phyloP scores from a whole-genome alignment of 2,888 invertebrate genomes.

The Xylocampa areola region DNA sequence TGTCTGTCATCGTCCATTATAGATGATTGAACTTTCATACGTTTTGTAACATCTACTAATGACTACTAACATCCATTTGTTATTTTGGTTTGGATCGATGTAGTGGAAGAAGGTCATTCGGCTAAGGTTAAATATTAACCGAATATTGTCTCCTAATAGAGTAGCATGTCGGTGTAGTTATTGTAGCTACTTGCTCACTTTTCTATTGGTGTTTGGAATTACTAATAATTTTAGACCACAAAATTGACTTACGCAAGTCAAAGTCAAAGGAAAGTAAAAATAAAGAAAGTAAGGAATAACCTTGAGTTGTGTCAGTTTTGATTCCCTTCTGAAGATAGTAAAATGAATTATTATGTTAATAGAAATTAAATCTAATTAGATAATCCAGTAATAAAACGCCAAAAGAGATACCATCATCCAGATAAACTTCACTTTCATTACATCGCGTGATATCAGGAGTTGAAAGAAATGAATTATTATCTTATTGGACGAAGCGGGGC shows the following conservation, averaged over 20 bases:
- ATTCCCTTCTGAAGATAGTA: too few relatives aligned
- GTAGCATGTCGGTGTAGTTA: neutral
- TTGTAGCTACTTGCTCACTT: too few relatives aligned
- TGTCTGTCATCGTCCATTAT: constrained; percentile 51
- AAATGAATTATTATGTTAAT: too few relatives aligned
- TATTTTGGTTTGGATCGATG: constrained; percentile 43
- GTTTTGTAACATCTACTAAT: constrained; percentile 49
- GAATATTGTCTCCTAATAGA: constrained; percentile 23
- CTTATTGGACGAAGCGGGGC: constrained; percentile 42
- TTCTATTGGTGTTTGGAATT: too few relatives aligned
- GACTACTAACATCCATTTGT: constrained; percentile 40
- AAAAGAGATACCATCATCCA: constrained; percentile 32
- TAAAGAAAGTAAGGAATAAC: too few relatives aligned
- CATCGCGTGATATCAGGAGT: constrained; percentile 47
- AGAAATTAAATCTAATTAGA: too few relatives aligned
- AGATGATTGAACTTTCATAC: constrained; percentile 54
- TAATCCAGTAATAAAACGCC: constrained; percentile 16
- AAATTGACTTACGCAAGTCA: too few relatives aligned
- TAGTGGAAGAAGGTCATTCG: constrained; percentile 21
- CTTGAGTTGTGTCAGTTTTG: too few relatives aligned
- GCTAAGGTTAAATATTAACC: constrained; percentile 14
- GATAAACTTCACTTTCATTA: constrained; percentile 29
- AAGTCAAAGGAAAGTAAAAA: too few relatives aligned
- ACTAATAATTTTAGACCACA: too few relatives aligned
- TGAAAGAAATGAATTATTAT: constrained; percentile 51